A percentile compares a stretch with the other conserved stretches of the same genome.
These are phyloP conservation scores for Polylopha cassiicola DNA, from an alignment of 2,888 invertebrate genomes.

Conservation along the genomic window DNA sequence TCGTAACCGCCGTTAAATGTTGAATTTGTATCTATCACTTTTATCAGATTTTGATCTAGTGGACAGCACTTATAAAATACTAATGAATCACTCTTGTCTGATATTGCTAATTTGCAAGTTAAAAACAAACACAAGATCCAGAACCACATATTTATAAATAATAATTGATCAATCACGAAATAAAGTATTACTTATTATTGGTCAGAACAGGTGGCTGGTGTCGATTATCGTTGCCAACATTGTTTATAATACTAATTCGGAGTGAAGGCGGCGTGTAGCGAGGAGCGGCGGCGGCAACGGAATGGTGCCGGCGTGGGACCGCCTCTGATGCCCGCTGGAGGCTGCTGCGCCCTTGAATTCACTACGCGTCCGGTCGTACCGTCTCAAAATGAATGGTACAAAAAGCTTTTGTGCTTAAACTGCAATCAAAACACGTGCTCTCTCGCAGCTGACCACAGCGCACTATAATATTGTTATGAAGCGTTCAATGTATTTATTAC, in stretches of 20 bases:
- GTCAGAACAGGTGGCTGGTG: constrained; percentile 56
- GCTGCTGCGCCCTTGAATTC: constrained; percentile 61
- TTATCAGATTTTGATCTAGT: constrained; percentile 47
- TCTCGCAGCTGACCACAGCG: constrained; percentile 9
- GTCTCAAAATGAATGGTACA: constrained; percentile 22
- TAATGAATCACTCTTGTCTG: constrained; percentile 32
- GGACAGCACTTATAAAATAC: constrained; percentile 65
- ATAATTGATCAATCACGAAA: constrained; percentile 23
- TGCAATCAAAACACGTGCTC: constrained; percentile 7
- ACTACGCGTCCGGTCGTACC: constrained; percentile 26
- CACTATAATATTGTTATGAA: constrained; percentile 10
- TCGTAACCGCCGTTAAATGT: constrained; percentile 34
- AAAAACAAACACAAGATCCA: constrained; percentile 40
- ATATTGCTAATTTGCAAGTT: constrained; percentile 31
- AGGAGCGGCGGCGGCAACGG: constrained; percentile 44
- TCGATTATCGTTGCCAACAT: constrained; percentile 52
- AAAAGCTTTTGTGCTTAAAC: constrained; percentile 11
- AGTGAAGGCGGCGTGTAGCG: constrained; percentile 43
- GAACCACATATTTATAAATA: constrained; percentile 44
- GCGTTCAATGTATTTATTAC: constrained; percentile 33
- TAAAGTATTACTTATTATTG: constrained; percentile 28
- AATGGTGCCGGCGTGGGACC: constrained; percentile 36
- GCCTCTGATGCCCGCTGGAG: constrained; percentile 39
- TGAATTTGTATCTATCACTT: constrained; percentile 36
- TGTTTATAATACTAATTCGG: constrained; percentile 37